Percentiles rank a stretch among this genome's conserved stretches.
Evolutionary conservation across 1,140 invertebrate species (phyloP).

Genomic region (Platyscapa corneri): DNA sequence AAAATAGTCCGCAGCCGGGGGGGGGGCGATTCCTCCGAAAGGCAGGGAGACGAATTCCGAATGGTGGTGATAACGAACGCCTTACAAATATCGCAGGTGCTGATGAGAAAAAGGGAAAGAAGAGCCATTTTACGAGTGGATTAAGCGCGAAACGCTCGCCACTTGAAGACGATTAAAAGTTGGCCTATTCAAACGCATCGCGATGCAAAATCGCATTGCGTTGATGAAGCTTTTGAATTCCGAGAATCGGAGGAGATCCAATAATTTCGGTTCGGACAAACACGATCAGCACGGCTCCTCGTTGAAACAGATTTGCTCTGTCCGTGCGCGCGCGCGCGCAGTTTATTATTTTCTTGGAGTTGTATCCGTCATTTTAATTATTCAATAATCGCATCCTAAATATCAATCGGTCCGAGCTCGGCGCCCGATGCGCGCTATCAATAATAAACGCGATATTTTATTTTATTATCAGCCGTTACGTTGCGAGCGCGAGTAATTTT

Average conservation of each 20-base stretch:
- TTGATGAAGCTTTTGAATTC: no score
- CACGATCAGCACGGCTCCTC: not conserved
- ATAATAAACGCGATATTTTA: no score
- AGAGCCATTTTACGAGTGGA: not conserved
- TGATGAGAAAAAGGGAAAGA: not conserved
- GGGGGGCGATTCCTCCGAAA: no score
- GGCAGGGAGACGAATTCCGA: not conserved
- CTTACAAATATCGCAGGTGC: not conserved
- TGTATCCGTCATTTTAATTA: not conserved
- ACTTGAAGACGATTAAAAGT: conserved; percentile 13
- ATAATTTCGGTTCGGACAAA: no score
- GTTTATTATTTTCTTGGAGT: not conserved
- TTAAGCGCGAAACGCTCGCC: not conserved
- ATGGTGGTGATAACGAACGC: not conserved
- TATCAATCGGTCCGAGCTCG: no score
- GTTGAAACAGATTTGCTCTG: not conserved
- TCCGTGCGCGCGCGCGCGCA: no score
- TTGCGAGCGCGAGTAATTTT: no score
- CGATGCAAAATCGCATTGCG: not conserved
- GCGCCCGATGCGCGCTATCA: no score
- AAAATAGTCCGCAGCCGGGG: no score
- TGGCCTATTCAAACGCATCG: not conserved
- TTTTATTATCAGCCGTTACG: no score
- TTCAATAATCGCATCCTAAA: not conserved
- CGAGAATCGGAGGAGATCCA: no score